Base-by-base conservation (phyloP, 2,113 vertebrate species). In the Erythrocercus mccallii region DNA sequence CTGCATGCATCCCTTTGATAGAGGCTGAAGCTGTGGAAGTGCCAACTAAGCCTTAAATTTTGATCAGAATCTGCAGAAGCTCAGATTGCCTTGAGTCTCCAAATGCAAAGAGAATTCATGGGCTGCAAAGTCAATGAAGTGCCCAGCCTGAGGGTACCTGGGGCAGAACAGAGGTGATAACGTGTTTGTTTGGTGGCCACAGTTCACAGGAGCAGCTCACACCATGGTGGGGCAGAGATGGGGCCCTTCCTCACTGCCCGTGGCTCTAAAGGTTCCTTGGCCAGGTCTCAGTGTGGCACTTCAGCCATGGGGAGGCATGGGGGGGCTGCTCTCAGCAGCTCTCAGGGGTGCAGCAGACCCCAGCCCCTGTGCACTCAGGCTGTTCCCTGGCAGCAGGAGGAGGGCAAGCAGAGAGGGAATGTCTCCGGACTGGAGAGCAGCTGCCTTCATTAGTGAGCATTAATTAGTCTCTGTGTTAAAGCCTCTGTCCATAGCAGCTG, bases 201-300 rank as follows among this genome's bases (percentile, higher is more conserved):
- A 10, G 21, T 20, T 47, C 12, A 16, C 30, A 25, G 3, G 6
- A 61, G 47, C 7, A 4, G 24, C 31, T 86, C 2, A 1, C 11
- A 28, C 35, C 28, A 0, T 0, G 6, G 18, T 3, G 9, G 48
- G 31, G 12, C 54, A 31, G 20, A 28, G 25, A 24, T 48, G 0
- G 22, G 28, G 15, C 11, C 10, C 13, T 17, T 58, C 12, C 30
- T 42, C 10, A 0, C n/a, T 21, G 27, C 44, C 40, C 64, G 2
- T 0, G 1, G 21, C 54, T 50, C 51, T 1, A 0, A 5, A 0
- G 2, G 22, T 33, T 61, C 35, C 51, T 58, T 31, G 51, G 31
- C 68, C 58, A 12, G 88, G 31, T 23, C 24, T 21, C 6, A 0
- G 15, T 3, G 6, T 27, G 60, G 12, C 3, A 1, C 5, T 6